Evolutionary conservation across 2,797 vertebrate species (phyloP).

Genomic region (Acridotheres tristis): DNA sequence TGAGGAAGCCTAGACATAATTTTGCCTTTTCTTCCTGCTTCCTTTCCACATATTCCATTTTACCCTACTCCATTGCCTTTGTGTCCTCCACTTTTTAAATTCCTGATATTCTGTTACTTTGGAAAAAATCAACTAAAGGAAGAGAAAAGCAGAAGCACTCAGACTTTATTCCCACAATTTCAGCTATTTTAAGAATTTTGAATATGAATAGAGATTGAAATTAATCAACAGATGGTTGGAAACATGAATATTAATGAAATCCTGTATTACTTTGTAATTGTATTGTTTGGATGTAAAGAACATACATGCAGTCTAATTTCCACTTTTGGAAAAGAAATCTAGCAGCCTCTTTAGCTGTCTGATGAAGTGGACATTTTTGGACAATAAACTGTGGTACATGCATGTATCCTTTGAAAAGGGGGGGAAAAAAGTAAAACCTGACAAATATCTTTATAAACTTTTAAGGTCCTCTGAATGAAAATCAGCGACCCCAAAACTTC

Average conservation of each 20-base stretch:
- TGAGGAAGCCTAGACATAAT: background rate
- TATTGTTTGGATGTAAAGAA: constrained; percentile 5
- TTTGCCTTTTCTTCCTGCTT: background rate
- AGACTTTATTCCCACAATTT: background rate
- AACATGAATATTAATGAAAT: constrained; percentile 30
- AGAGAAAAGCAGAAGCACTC: background rate
- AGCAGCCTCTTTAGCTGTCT: background rate
- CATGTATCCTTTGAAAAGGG: background rate
- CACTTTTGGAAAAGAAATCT: background rate
- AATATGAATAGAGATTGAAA: background rate
- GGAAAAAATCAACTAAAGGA: background rate
- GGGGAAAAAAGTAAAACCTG: background rate
- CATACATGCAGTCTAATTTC: background rate
- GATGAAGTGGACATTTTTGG: background rate
- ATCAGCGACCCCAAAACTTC: background rate
- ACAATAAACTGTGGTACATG: background rate
- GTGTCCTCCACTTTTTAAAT: background rate
- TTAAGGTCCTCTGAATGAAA: background rate
- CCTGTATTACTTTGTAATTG: constrained; percentile 9
- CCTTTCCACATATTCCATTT: background rate
- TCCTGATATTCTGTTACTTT: background rate
- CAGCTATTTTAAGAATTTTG: background rate
- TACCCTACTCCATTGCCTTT: background rate
- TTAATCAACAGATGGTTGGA: constrained; percentile 43
- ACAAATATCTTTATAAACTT: background rate